phyloP scores from a whole-genome alignment of 2,113 vertebrate species.

The Bungarus multicinctus region DNA sequence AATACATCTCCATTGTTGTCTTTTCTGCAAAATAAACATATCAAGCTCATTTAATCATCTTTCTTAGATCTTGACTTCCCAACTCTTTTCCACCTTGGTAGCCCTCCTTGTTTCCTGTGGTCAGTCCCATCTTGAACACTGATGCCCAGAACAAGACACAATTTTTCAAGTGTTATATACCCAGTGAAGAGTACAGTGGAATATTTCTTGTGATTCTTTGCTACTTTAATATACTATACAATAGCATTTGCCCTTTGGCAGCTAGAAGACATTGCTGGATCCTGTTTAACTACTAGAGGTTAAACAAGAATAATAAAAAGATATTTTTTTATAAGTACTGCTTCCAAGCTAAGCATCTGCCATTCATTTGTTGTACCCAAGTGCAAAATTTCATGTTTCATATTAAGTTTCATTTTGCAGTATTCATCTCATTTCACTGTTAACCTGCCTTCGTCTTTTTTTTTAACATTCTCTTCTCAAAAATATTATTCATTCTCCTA shows the following conservation, averaged over 20 bases:
- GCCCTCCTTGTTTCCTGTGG: background rate
- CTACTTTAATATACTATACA: background rate
- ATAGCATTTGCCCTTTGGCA: background rate
- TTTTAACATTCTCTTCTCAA: background rate
- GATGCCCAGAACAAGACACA: background rate
- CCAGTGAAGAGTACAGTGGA: background rate
- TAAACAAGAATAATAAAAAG: background rate
- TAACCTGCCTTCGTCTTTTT: background rate
- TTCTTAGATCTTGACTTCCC: background rate
- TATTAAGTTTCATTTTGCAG: background rate
- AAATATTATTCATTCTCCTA: background rate
- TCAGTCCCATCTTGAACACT: background rate
- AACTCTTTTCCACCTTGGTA: background rate
- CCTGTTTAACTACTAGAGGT: background rate
- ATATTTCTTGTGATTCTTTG: background rate
- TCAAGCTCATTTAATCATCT: background rate
- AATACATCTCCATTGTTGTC: background rate
- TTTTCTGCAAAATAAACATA: background rate
- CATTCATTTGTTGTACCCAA: background rate
- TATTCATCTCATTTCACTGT: background rate
- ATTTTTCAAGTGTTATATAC: background rate
- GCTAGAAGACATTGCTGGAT: background rate
- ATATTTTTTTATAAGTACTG: background rate
- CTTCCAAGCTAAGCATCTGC: background rate
- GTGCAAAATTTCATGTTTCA: background rate